Evolutionary conservation across 2,797 vertebrate species (phyloP).

Genomic region (Salmo trutta): DNA sequence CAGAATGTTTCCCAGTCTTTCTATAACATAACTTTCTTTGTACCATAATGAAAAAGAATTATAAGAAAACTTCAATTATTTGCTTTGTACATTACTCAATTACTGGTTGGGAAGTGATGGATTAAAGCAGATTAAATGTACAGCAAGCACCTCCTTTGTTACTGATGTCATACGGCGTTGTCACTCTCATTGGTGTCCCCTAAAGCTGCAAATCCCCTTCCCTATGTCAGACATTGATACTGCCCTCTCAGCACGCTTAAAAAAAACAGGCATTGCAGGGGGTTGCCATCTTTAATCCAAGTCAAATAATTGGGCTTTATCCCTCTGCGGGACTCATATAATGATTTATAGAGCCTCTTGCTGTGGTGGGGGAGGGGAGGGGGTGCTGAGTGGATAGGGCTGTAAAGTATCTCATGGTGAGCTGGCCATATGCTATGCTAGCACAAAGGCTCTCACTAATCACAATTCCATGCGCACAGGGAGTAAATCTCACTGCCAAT

Average conservation of each 20-base stretch:
- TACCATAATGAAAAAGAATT: not conserved
- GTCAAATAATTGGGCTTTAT: slow-evolving; percentile 69
- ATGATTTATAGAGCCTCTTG: slow-evolving; percentile 55
- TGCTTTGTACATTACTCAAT: not conserved
- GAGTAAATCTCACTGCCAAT: slow-evolving; percentile 59
- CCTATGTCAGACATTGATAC: slow-evolving; percentile 37
- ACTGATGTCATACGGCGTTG: slow-evolving; percentile 12
- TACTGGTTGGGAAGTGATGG: not conserved
- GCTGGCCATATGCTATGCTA: slow-evolving; percentile 45
- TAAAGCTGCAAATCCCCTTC: slow-evolving; percentile 23
- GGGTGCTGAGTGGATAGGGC: slow-evolving; percentile 42
- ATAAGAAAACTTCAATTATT: not conserved
- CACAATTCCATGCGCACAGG: slow-evolving; percentile 52
- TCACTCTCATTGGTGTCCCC: slow-evolving; percentile 1
- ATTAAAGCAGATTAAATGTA: slow-evolving; percentile 18
- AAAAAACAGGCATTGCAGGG: slow-evolving; percentile 54
- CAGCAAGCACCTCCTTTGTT: slow-evolving; percentile 10
- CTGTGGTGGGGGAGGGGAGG: slow-evolving; percentile 11
- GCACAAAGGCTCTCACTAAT: slow-evolving; percentile 61
- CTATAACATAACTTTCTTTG: not conserved
- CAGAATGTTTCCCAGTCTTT: not conserved
- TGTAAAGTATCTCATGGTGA: slow-evolving; percentile 63
- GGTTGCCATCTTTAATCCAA: slow-evolving; percentile 63
- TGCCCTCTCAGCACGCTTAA: slow-evolving; percentile 58
- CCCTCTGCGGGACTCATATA: slow-evolving; percentile 47